These are phyloP conservation scores for Cheirogaleus major DNA, from an alignment of 2,797 vertebrate genomes.

Conservation along the genomic window DNA sequence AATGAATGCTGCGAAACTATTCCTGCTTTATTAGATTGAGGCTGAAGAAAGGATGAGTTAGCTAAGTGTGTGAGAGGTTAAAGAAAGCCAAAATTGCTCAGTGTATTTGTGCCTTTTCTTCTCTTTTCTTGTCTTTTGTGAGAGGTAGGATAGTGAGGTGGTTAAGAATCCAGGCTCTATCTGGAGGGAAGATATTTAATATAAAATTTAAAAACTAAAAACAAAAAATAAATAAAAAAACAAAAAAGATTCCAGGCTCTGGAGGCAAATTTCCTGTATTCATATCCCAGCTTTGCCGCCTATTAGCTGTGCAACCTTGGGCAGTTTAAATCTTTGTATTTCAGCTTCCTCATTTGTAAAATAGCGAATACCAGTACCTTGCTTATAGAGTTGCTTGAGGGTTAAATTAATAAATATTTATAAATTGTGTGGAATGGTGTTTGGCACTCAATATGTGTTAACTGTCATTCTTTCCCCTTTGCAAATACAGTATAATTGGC, in stretches of 20 bases:
- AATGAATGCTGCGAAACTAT: background rate
- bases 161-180: background rate
- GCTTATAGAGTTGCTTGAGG: background rate
- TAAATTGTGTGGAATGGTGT: background rate
- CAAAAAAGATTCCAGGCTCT: background rate
- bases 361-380: background rate
- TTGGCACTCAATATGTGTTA: background rate
- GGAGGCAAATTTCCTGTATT: background rate
- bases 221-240: too few species aligned
- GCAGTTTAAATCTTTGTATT: slow-evolving; percentile 22
- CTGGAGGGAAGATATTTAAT: too few species aligned
- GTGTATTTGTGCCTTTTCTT: background rate
- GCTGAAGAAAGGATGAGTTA: background rate
- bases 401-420: slow-evolving; percentile 3
- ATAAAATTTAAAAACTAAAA: too few species aligned
- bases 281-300: background rate
- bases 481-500: too few species aligned
- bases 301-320: background rate
- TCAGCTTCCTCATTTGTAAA: slow-evolving; percentile 19
- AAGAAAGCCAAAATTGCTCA: background rate
- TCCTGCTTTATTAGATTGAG: background rate
- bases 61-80: background rate
- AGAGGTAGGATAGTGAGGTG: background rate
- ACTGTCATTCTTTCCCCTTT: background rate
- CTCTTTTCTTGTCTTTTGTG: background rate